A percentile compares a stretch with the other conserved stretches of the same genome.
These are phyloP conservation scores for Tubulanus polymorphus DNA, from an alignment of 2,888 invertebrate genomes.

Conservation along the genomic window DNA sequence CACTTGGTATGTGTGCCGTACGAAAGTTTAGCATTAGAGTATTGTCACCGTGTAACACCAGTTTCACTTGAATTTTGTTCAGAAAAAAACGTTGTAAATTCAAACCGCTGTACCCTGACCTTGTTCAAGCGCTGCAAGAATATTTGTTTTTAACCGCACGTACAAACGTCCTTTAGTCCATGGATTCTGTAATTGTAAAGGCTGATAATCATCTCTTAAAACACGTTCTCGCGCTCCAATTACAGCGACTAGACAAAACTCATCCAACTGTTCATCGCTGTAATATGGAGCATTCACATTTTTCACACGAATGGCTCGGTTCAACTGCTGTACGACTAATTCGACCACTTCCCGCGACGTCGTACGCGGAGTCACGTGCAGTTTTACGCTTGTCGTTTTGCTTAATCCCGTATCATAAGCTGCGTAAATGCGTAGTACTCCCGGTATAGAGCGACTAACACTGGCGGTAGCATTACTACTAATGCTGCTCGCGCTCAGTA, in stretches of 20 bases:
- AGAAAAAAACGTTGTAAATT: too few relatives aligned
- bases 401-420: conserved; percentile 94
- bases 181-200: conserved; percentile 87
- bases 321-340: conserved; percentile 90
- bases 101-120: conserved; percentile 54
- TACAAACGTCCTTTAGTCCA: conserved; percentile 93
- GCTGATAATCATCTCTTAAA: conserved; percentile 88
- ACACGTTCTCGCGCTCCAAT: conserved; percentile 93
- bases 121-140: conserved; percentile 52
- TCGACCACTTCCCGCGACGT: conserved; percentile 93
- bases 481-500: too few relatives aligned
- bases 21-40: too few relatives aligned
- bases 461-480: neutral
- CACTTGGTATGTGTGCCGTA: too few relatives aligned
- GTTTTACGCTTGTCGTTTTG: conserved; percentile 84
- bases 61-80: too few relatives aligned
- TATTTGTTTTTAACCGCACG: conserved; percentile 80
- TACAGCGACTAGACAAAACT: conserved; percentile 92
- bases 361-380: conserved; percentile 89
- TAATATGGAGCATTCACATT: conserved; percentile 73
- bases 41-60: too few relatives aligned
- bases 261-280: conserved; percentile 69
- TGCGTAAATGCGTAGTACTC: conserved; percentile 77
- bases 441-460: conserved; percentile 31
- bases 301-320: conserved; percentile 53